Base-by-base conservation (phyloP, 2,888 invertebrate species). In the Cataglyphis cursor region DNA sequence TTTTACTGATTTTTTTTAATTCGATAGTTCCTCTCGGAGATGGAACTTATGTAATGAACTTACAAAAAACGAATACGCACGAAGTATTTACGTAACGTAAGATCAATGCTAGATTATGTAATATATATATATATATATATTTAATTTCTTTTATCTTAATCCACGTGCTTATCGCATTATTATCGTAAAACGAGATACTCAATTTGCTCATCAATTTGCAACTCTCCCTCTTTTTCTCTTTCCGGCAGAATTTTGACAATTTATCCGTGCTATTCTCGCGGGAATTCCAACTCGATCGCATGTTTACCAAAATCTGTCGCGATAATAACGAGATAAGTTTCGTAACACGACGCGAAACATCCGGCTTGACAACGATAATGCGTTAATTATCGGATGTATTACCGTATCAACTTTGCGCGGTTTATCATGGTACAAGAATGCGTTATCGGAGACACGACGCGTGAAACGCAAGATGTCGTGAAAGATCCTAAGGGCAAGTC, bases 311-410 rank as follows among this genome's bases (percentile, higher is more conserved):
- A 15, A 74, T 44, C 21, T 44, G 12, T 28, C 21, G 21, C 31
- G 44, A 64, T 35, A n/a, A 21, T 31, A 24, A 35, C n/a, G 6
- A 35, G 10, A 51, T 8, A 51, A 51, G 51, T 65, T 65, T 65
- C 65, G 51, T 38, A 8, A 31, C 31, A 6, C 38, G 24, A 38
- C n/a, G 38, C 38, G n/a, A n/a, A 35, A 59, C 54, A 72, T 57
- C 10, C 18, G 31, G 24, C 35, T 54, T 66, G 44, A 31, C 59
- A 83, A 73, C 62, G 62, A 73, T 82, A 6, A n/a, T 51, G 51
- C n/a, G 31, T 38, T 62, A 76, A 82, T 86, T 86, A 86, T 62
- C 81, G 61, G 35, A 54, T 38, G 62, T 51, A 59, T 57, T 54
- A 72, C 3, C 28, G 61, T 54, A 65, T 57, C 83, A 41, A 38